Conservation (phyloP, 1,140 invertebrate species). For the Hylaeus volcanicus region DNA sequence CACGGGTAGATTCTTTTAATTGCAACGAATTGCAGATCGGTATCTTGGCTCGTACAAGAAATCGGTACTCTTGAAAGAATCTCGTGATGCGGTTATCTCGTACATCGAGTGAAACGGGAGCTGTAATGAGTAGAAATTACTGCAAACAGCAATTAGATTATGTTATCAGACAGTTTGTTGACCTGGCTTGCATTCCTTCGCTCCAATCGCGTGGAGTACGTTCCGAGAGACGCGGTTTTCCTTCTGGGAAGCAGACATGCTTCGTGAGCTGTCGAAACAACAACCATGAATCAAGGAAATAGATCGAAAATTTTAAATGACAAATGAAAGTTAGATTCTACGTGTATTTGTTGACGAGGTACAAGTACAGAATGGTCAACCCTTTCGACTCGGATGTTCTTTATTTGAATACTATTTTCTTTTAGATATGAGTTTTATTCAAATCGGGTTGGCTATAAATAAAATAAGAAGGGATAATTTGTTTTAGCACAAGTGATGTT, state of each 20-base stretch:
- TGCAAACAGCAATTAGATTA: slow-evolving; percentile 5
- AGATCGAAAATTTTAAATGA: no score
- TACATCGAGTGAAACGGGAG: neutral
- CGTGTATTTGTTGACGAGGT: no score
- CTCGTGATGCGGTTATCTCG: neutral
- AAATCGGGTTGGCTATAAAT: no score
- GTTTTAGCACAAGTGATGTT: no score
- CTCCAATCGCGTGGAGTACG: neutral
- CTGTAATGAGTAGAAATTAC: slow-evolving; percentile 22
- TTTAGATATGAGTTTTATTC: no score
- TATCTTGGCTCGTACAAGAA: neutral
- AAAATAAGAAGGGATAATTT: no score
- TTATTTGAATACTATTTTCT: no score
- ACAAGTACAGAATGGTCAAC: no score
- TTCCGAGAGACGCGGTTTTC: neutral
- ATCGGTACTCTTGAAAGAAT: neutral
- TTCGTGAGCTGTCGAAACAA: no score
- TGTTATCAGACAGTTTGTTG: neutral
- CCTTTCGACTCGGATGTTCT: no score
- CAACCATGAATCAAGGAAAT: no score
- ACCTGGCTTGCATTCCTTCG: neutral
- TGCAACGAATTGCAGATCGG: neutral
- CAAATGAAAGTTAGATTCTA: no score
- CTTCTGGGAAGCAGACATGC: neutral
- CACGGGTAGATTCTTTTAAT: neutral